These are phyloP conservation scores for Atherinosoma microstoma DNA, from an alignment of 2,797 vertebrate genomes.

Conservation along the genomic window DNA sequence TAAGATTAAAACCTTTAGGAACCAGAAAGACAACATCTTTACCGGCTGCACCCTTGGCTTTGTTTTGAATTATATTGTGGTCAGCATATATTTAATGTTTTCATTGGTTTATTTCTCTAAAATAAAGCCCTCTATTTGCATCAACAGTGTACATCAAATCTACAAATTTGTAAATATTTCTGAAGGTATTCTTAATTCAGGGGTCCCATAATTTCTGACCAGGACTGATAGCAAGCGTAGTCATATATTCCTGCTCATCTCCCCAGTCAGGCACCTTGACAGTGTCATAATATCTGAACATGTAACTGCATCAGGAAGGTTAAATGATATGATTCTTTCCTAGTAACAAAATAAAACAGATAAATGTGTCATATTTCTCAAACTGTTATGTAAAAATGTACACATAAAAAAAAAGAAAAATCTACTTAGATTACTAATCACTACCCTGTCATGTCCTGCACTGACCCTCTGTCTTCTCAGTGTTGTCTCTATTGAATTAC, in stretches of 20 bases:
- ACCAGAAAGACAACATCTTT: background rate
- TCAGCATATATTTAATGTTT: background rate
- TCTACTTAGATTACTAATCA: background rate
- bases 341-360: background rate
- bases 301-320: background rate
- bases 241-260: too few relatives aligned
- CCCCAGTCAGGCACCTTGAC: background rate
- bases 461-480: slow-evolving; percentile 48
- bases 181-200: background rate
- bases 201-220: background rate
- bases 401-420: background rate
- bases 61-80: too few relatives aligned
- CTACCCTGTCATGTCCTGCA: slow-evolving; percentile 12
- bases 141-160: background rate
- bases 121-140: background rate
- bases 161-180: background rate
- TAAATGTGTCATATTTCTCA: background rate
- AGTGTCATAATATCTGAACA: slow-evolving; percentile 1
- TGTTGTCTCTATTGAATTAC: slow-evolving; percentile 70
- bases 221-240: background rate
- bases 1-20: background rate
- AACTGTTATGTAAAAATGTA: background rate
- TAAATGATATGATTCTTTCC: background rate
- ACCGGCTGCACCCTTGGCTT: too few relatives aligned
- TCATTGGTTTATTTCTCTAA: background rate